Evolutionary conservation across 2,113 vertebrate species (phyloP).

Genomic region (Gymnarchus niloticus): DNA sequence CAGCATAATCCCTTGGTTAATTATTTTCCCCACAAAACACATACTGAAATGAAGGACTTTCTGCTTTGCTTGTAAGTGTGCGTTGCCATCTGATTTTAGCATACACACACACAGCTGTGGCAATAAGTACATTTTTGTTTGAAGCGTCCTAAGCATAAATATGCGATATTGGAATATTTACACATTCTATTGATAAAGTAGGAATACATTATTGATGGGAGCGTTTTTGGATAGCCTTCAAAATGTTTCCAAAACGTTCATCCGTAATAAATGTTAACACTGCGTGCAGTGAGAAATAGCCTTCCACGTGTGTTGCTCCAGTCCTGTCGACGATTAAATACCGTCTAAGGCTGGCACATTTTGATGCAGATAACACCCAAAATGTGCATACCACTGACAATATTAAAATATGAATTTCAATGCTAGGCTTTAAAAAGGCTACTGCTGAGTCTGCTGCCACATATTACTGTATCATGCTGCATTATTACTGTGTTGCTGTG

Average conservation of each 20-base stretch:
- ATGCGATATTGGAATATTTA: neutral
- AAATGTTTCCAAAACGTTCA: neutral
- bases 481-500: neutral
- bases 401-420: neutral
- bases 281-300: neutral
- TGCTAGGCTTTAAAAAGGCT: neutral
- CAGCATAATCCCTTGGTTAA: slow-evolving; percentile 1
- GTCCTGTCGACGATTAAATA: neutral
- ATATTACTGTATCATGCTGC: neutral
- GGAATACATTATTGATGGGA: neutral
- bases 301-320: neutral
- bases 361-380: neutral
- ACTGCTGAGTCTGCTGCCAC: neutral
- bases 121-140: neutral
- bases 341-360: neutral
- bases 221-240: neutral
- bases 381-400: neutral
- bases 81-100: neutral
- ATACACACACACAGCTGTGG: neutral
- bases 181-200: neutral
- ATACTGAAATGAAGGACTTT: neutral
- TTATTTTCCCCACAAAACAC: neutral
- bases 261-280: neutral
- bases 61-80: neutral
- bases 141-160: neutral